Conservation (phyloP, 37 sponge, comb jelly and placozoan species). For the Chondrilla cf. caribensis region DNA sequence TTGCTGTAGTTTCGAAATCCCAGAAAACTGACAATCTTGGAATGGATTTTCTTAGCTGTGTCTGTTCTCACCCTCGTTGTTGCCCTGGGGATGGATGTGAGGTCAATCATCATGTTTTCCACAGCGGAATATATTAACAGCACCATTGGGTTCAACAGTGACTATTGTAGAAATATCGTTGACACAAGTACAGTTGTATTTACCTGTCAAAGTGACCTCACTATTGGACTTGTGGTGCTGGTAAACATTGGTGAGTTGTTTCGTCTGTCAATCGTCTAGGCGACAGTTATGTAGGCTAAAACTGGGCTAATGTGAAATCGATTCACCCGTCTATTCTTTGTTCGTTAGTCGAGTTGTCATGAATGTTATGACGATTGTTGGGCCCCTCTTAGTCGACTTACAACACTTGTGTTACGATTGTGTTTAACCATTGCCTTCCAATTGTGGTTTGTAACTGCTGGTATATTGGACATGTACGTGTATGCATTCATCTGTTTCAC, state of each 20-base stretch:
- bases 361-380: no score
- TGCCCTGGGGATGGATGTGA: background rate
- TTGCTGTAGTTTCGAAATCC: slow-evolving; percentile 21
- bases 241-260: background rate
- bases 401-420: no score
- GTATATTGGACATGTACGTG: no score
- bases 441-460: no score
- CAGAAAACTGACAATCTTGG: background rate
- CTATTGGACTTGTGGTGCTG: background rate
- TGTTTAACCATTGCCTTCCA: no score
- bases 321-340: no score
- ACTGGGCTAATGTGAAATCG: no score
- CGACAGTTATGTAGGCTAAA: no score
- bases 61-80: background rate
- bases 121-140: background rate
- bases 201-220: slow-evolving; percentile 16
- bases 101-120: background rate
- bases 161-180: background rate
- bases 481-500: no score
- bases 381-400: no score
- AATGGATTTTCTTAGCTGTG: slow-evolving; percentile 18
- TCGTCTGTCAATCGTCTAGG: background rate
- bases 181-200: background rate
- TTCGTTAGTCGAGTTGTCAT: no score
- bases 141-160: background rate